Percentiles rank a stretch among this genome's conserved stretches.
Evolutionary conservation across 2,888 invertebrate genomes (phyloP).

Genomic region (Cheilosia grossa): DNA sequence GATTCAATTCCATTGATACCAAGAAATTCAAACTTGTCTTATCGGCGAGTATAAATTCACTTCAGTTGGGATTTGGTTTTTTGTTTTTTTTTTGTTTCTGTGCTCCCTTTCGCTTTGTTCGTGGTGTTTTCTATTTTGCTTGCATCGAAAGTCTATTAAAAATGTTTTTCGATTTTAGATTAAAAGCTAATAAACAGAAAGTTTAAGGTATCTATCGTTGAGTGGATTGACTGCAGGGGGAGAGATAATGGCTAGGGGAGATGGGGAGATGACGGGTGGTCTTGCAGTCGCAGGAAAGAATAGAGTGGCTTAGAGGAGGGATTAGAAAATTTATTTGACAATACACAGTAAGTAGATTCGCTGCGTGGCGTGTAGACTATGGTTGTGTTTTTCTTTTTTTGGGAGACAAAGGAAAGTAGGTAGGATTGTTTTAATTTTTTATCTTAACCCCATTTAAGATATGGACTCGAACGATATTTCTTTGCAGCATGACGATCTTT

Average conservation of each 20-base stretch:
- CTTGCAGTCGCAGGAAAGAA: background rate
- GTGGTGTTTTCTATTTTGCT: conserved; percentile 57
- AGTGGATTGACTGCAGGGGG: conserved; percentile 51
- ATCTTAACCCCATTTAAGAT: no score
- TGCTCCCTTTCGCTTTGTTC: conserved; percentile 35
- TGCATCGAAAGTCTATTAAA: conserved; percentile 73
- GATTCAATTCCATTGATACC: conserved; percentile 83
- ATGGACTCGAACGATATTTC: no score
- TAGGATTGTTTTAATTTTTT: no score
- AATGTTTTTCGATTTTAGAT: conserved; percentile 70
- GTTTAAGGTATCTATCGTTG: conserved; percentile 55
- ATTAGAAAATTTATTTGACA: conserved; percentile 65
- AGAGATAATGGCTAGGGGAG: conserved; percentile 11
- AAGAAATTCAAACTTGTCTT: conserved; percentile 72
- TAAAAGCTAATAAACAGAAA: conserved; percentile 72
- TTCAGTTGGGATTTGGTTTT: conserved; percentile 63
- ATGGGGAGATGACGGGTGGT: background rate
- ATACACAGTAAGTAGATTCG: conserved; percentile 25
- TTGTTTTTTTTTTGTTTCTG: conserved; percentile 11
- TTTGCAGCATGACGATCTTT: no score
- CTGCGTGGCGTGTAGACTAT: background rate
- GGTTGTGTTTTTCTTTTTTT: background rate
- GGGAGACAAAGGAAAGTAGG: no score
- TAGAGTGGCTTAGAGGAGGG: conserved; percentile 12
- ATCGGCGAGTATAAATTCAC: conserved; percentile 71